These are phyloP conservation scores for Autographa pulchrina DNA, from an alignment of 2,888 invertebrate species.

Conservation along the genomic window DNA sequence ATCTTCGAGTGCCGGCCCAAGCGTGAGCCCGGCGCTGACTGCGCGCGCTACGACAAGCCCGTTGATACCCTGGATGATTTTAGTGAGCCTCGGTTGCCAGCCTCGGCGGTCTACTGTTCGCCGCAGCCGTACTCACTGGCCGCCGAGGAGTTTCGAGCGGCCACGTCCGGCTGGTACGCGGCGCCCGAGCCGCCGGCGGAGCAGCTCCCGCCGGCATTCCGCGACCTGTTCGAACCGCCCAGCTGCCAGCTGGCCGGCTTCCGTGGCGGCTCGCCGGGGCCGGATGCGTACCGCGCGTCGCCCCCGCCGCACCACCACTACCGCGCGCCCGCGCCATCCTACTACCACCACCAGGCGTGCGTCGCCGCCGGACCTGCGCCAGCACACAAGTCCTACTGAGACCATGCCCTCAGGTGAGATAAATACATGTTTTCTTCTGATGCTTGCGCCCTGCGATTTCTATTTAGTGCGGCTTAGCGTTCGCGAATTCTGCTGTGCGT, in stretches of 20 bases:
- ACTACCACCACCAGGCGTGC: conserved; percentile 90
- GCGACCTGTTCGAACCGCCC: conserved; percentile 87
- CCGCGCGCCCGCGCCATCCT: conserved; percentile 83
- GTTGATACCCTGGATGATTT: conserved; percentile 82
- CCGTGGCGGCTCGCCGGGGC: conserved; percentile 83
- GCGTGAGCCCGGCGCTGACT: conserved; percentile 92
- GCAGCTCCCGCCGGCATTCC: conserved; percentile 83
- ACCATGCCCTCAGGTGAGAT: conserved; percentile 79
- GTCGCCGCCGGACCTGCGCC: conserved; percentile 86
- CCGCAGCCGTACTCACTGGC: conserved; percentile 86
- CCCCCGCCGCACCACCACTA: conserved; percentile 86
- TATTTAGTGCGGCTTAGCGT: conserved; percentile 61
- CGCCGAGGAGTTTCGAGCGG: conserved; percentile 89
- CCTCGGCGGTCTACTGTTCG: conserved; percentile 88
- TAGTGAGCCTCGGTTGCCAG: conserved; percentile 88
- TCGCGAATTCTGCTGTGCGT: conserved; percentile 83
- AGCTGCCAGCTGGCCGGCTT: conserved; percentile 87
- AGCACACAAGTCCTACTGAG: conserved; percentile 88
- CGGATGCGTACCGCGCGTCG: conserved; percentile 82
- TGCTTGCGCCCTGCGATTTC: conserved; percentile 76
- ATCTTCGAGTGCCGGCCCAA: conserved; percentile 92
- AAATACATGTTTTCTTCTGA: conserved; percentile 31
- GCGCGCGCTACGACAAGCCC: conserved; percentile 86
- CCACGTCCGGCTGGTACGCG: conserved; percentile 88
- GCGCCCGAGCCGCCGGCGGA: conserved; percentile 86